These are phyloP conservation scores for Sylvilagus floridanus DNA, from an alignment of 2,797 vertebrate genomes.

Conservation along the genomic window DNA sequence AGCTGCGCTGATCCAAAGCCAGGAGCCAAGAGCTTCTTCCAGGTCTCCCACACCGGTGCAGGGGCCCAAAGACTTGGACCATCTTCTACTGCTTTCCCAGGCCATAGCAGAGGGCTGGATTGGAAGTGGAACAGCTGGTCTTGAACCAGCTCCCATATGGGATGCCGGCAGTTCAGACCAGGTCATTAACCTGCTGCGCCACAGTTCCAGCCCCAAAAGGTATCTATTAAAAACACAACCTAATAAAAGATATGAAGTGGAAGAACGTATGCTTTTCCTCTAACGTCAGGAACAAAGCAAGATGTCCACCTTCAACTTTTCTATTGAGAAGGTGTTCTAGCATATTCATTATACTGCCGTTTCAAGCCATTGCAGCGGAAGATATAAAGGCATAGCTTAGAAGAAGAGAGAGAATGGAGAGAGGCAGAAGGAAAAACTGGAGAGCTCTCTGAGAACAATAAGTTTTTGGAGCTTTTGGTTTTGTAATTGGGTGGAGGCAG, in stretches of 20 bases:
- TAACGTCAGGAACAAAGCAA: background rate
- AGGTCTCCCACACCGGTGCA: no score
- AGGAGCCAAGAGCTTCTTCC: no score
- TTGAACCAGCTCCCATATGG: no score
- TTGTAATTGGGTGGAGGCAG: background rate
- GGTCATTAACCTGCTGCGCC: no score
- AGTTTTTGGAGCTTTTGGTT: background rate
- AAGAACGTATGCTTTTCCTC: background rate
- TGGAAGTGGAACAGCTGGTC: no score
- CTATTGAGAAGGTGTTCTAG: background rate
- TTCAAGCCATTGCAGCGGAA: background rate
- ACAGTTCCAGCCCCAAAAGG: no score
- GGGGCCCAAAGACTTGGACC: no score
- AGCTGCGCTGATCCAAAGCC: no score
- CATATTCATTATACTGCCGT: background rate
- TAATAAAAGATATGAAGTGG: background rate
- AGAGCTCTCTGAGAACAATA: background rate
- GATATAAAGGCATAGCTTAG: background rate
- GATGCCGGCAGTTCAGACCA: no score
- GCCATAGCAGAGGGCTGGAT: no score
- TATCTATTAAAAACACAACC: background rate
- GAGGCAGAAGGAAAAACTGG: background rate
- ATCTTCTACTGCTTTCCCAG: no score
- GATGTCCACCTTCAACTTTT: background rate
- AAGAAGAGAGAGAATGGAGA: background rate